Conservation (phyloP, 2,888 invertebrate genomes). For the Hoplodrina ambigua region DNA sequence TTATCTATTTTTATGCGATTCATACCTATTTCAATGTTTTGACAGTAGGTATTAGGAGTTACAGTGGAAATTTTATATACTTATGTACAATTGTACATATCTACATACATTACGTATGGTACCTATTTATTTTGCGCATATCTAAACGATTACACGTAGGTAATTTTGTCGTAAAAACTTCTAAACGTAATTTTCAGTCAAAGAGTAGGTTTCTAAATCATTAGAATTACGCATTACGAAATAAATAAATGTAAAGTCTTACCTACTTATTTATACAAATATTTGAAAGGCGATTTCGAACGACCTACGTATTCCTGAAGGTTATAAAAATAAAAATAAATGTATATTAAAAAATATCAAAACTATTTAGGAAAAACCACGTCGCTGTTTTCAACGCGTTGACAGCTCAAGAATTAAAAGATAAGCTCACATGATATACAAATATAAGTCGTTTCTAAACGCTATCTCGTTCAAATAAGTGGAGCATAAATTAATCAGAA, state of each 20-base stretch:
- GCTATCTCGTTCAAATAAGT: constrained; percentile 87
- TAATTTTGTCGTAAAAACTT: constrained; percentile 13
- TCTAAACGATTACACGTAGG: constrained; percentile 25
- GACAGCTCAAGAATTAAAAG: constrained; percentile 90
- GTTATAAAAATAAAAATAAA: constrained; percentile 34
- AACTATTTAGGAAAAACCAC: constrained; percentile 72
- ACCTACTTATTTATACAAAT: constrained; percentile 17
- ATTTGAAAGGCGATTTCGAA: constrained; percentile 52
- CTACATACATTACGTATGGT: constrained; percentile 19
- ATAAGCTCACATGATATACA: constrained; percentile 86
- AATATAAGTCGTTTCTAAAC: constrained; percentile 84
- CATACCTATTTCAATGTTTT: constrained; percentile 48
- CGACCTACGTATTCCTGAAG: constrained; percentile 34
- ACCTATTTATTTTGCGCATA: constrained; percentile 44
- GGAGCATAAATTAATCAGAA: constrained; percentile 87
- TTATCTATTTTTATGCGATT: constrained; percentile 65
- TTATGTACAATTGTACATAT: not conserved
- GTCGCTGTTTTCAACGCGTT: constrained; percentile 69
- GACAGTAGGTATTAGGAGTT: constrained; percentile 39
- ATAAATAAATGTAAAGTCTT: constrained; percentile 30
- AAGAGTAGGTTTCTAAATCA: constrained; percentile 15
- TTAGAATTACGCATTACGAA: constrained; percentile 25
- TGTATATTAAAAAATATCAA: constrained; percentile 2
- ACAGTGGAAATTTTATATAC: constrained; percentile 53
- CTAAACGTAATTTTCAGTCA: constrained; percentile 19